Conservation (phyloP, 2,888 invertebrate genomes). For the Syritta pipiens region DNA sequence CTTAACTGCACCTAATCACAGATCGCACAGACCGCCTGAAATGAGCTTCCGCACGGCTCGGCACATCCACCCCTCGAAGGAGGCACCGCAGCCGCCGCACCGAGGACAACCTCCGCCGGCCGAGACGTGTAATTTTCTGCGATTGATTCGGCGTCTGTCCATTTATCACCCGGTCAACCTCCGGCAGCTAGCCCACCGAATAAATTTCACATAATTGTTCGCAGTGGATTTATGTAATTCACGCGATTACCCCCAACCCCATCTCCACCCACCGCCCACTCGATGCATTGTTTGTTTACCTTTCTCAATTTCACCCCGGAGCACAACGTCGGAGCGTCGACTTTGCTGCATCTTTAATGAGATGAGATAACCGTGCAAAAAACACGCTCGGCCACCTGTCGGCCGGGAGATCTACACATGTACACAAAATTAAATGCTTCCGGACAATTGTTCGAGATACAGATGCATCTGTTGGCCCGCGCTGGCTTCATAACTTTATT, state of each 20-base stretch:
- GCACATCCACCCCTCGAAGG: slow-evolving; percentile 25
- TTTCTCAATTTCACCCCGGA: slow-evolving; percentile 56
- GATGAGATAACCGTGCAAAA: slow-evolving; percentile 56
- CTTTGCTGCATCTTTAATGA: slow-evolving; percentile 65
- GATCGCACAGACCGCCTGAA: slow-evolving; percentile 45
- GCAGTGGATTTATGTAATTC: slow-evolving; percentile 56
- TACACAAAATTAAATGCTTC: slow-evolving; percentile 64
- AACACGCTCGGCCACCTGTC: slow-evolving; percentile 54
- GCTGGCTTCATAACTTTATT: slow-evolving; percentile 67
- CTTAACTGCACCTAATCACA: slow-evolving; percentile 56
- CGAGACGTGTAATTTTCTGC: slow-evolving; percentile 63
- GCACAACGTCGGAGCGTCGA: slow-evolving; percentile 34
- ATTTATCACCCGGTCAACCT: slow-evolving; percentile 58
- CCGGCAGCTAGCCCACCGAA: slow-evolving; percentile 47
- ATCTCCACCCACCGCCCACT: slow-evolving; percentile 12
- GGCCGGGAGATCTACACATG: slow-evolving; percentile 45
- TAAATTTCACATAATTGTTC: slow-evolving; percentile 67
- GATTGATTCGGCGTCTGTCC: slow-evolving; percentile 62
- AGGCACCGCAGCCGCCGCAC: not conserved
- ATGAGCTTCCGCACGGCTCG: slow-evolving; percentile 55
- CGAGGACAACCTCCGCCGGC: not conserved
- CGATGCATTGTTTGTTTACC: too few relatives aligned
- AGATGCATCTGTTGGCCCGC: slow-evolving; percentile 38
- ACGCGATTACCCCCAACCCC: slow-evolving; percentile 52
- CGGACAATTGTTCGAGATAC: slow-evolving; percentile 63